Conservation (phyloP, 2,888 invertebrate species). For the Mayetiola destructor region DNA sequence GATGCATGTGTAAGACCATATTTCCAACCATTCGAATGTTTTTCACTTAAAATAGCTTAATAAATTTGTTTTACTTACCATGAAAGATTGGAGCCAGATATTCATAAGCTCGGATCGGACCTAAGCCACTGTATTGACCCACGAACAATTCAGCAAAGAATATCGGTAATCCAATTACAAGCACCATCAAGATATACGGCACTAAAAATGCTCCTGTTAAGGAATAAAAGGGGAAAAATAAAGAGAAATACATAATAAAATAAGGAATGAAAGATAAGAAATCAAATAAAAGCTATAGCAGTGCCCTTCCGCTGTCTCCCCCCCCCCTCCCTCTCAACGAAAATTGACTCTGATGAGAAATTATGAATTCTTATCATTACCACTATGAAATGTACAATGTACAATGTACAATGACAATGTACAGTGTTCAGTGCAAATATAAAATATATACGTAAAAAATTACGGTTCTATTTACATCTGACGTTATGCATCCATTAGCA, state of each 20-base stretch:
- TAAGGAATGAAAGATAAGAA: background rate
- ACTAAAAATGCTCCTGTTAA: slow-evolving; percentile 59
- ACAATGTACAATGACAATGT: too few species aligned
- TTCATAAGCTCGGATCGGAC: slow-evolving; percentile 49
- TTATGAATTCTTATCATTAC: background rate
- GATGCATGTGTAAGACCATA: too few species aligned
- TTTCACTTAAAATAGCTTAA: too few species aligned
- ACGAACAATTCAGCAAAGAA: slow-evolving; percentile 65
- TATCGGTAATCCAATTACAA: slow-evolving; percentile 63
- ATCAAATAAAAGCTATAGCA: too few species aligned
- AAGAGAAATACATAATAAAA: background rate
- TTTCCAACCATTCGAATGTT: too few species aligned
- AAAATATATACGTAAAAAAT: too few species aligned
- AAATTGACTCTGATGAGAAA: background rate
- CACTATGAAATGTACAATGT: too few species aligned
- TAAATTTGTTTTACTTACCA: slow-evolving; percentile 19
- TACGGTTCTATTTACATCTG: too few species aligned
- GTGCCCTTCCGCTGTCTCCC: too few species aligned
- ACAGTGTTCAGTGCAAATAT: too few species aligned
- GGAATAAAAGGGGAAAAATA: slow-evolving; percentile 17
- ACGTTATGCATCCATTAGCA: too few species aligned
- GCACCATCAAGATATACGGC: slow-evolving; percentile 56
- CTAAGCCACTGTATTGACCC: slow-evolving; percentile 64
- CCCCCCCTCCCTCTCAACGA: too few species aligned
- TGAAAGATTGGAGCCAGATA: slow-evolving; percentile 42